Conservation (phyloP, 1,140 invertebrate species). For the Sycobia sp. region DNA sequence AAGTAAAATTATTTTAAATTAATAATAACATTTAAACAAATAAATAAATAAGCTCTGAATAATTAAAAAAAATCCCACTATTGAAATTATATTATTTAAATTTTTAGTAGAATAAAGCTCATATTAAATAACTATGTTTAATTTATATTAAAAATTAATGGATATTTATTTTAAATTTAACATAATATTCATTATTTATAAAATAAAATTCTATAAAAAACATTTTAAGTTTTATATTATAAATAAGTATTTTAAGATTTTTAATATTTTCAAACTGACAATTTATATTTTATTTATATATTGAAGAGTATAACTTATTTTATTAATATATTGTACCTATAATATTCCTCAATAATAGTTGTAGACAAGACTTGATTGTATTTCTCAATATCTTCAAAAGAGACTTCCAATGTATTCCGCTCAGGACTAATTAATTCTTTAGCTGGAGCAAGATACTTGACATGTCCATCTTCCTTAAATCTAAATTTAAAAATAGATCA, state of each 20-base stretch:
- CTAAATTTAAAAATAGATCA: slow-evolving; percentile 51
- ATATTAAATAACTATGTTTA: no score
- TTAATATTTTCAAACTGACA: neutral
- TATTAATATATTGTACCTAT: slow-evolving; percentile 65
- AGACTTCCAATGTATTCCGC: slow-evolving; percentile 91
- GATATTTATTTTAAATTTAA: no score
- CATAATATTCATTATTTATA: no score
- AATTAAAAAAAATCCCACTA: no score
- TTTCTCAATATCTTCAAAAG: slow-evolving; percentile 94
- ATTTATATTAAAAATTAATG: no score
- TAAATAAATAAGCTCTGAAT: neutral
- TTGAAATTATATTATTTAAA: no score
- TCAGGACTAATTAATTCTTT: slow-evolving; percentile 86
- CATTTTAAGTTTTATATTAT: no score
- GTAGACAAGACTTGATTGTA: slow-evolving; percentile 92
- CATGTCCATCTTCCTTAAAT: slow-evolving; percentile 81
- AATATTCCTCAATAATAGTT: slow-evolving; percentile 96
- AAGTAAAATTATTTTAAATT: neutral
- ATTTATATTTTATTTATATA: neutral
- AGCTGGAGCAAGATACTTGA: slow-evolving; percentile 86
- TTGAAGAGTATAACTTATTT: no score
- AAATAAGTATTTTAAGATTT: neutral
- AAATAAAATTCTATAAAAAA: no score
- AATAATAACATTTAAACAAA: neutral
- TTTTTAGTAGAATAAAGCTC: no score